phyloP scores from a whole-genome alignment of 64 coral and sea anemone genomes.

The Montipora capricornis region DNA sequence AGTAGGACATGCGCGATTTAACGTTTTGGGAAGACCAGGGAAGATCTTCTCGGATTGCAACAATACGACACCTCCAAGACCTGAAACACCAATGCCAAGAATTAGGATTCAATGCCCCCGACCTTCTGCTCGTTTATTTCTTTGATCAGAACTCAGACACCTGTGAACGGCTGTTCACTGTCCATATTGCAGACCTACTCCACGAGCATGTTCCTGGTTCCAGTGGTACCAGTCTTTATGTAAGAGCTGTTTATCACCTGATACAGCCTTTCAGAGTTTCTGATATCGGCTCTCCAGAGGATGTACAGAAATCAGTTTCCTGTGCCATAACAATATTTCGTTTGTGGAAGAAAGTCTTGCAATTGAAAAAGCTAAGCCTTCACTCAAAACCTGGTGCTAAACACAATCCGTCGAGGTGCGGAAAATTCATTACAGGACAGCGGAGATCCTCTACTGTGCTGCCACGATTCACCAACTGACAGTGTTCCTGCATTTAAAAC shows the following conservation, averaged over 20 bases:
- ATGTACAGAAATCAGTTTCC: slow-evolving; percentile 33
- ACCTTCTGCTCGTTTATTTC: slow-evolving; percentile 32
- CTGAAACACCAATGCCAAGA: slow-evolving; percentile 44
- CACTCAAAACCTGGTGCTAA: slow-evolving; percentile 33
- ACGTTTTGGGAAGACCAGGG: slow-evolving; percentile 52
- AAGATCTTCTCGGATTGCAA: slow-evolving; percentile 17
- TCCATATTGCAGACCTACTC: slow-evolving; percentile 47
- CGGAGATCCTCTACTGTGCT: slow-evolving; percentile 16
- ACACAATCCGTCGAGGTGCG: background rate
- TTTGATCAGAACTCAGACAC: slow-evolving; percentile 45
- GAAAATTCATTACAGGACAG: slow-evolving; percentile 42
- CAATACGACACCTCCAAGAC: slow-evolving; percentile 52
- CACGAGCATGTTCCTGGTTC: slow-evolving; percentile 44
- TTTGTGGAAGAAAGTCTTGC: background rate
- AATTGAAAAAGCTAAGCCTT: slow-evolving; percentile 14
- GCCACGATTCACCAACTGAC: slow-evolving; percentile 48
- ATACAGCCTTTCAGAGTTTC: background rate
- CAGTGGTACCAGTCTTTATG: slow-evolving; percentile 53
- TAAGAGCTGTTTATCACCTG: slow-evolving; percentile 19
- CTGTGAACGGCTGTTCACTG: slow-evolving; percentile 49
- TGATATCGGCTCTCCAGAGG: background rate
- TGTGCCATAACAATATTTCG: slow-evolving; percentile 16
- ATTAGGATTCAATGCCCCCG: slow-evolving; percentile 1
- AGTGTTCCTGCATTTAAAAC: slow-evolving; percentile 64
- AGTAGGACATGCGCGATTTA: slow-evolving; percentile 62